These are phyloP conservation scores for Cepaea hortensis DNA, from an alignment of 2,888 invertebrate species.

Conservation along the genomic window DNA sequence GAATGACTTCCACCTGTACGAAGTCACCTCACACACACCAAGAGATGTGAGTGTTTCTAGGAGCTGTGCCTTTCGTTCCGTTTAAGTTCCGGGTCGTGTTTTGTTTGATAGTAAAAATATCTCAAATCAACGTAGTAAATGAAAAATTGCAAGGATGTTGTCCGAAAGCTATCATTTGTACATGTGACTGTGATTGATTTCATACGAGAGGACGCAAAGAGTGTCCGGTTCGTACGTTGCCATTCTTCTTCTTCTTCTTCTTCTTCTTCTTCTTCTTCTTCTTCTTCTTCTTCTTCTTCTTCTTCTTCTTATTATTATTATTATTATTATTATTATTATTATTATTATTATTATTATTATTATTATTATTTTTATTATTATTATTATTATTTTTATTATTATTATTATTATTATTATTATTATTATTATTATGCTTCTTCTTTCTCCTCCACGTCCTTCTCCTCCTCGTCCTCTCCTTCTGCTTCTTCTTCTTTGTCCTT, in stretches of 20 bases:
- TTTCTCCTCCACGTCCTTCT: not conserved
- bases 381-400: not conserved
- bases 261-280: not conserved
- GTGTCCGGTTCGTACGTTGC: not conserved
- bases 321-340: no score
- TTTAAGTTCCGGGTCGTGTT: not conserved
- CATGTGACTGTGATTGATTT: not conserved
- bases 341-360: no score
- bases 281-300: conserved; percentile 7
- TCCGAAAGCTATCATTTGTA: not conserved
- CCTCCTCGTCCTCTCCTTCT: not conserved
- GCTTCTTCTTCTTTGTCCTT: not conserved
- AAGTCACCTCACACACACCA: not conserved
- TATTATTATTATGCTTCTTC: not conserved
- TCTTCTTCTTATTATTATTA: not conserved
- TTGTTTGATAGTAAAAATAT: not conserved
- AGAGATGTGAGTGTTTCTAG: not conserved
- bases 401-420: not conserved
- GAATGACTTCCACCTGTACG: no score
- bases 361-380: not conserved
- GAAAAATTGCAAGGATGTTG: not conserved
- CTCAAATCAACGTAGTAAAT: not conserved
- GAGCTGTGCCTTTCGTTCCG: not conserved
- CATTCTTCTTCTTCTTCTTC: not conserved
- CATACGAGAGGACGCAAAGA: not conserved